Evolutionary conservation across 1,140 invertebrate genomes (phyloP), one percentile per base, ranked within the genome.

Genomic region (Liolophura sinensis): DNA sequence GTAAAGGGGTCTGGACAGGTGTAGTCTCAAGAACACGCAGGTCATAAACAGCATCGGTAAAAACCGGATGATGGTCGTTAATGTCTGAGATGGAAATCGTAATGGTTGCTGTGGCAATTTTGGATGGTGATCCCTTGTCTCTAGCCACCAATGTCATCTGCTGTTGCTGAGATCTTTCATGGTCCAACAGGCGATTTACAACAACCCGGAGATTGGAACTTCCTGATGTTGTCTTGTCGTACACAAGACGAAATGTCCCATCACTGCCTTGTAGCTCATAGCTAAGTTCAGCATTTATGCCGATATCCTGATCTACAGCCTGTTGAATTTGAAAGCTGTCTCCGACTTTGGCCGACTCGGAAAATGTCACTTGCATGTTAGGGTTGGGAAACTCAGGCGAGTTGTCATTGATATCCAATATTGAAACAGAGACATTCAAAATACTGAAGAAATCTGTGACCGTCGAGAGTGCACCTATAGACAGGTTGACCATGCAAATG

Each of bases 221-320:
- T 40, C 14, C 0, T 94, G 93, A 83, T 95, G 95, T 83, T 97
- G 94, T 78, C 96, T 93, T 0, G 97, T 94, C 0, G 92, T 95
- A 4, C 93, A 94, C 77, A 91, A 92, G 25, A 87, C 90, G 0
- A 92, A 91, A 0, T 91, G 92, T 0, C 91, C 94, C 78, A 95
- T 93, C 84, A 96, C 92, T 50, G 89, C 89, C 48, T 93, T 82
- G 80, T 93, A 91, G 70, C 93, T 92, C 67, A 90, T 73, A 75
- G n/a, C 24, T 52, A 1, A 75, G 22, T 15, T 71, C 65, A 7
- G 58, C 67, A 67, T 95, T 96, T 60, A 87, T 87, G 1, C 91
- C 93, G 60, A 88, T 87, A 81, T 96, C 95, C 73, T 88, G 85
- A 81, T 97, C 94, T 55, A 90, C 89, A 3, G 93, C 94, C 54